Conservation (phyloP, 2,797 vertebrate species). For the Monodelphis domestica region DNA sequence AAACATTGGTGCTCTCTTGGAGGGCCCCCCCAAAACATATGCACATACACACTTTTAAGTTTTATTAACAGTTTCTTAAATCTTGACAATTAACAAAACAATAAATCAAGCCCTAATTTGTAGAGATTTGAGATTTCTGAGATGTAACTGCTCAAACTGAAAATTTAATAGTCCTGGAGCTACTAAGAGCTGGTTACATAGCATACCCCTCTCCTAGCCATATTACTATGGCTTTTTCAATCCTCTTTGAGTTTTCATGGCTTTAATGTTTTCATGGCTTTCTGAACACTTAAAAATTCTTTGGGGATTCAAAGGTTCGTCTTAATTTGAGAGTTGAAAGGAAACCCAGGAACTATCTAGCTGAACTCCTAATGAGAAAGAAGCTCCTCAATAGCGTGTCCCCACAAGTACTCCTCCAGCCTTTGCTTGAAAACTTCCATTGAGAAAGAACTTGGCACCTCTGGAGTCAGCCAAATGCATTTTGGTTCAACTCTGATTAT, state of each 20-base stretch:
- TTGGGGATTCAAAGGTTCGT: background rate
- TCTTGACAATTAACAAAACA: background rate
- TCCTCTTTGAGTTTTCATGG: background rate
- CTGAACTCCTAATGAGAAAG: too few species aligned
- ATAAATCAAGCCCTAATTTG: background rate
- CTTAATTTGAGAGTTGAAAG: background rate
- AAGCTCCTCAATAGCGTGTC: too few species aligned
- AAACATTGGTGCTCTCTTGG: background rate
- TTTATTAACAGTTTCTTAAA: background rate
- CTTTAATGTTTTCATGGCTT: background rate
- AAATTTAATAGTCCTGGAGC: background rate
- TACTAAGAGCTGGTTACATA: background rate
- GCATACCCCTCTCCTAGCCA: background rate
- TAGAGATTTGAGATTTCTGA: background rate
- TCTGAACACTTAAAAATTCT: background rate
- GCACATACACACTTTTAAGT: background rate
- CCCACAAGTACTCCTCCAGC: too few species aligned
- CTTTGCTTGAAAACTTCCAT: too few species aligned
- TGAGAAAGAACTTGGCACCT: background rate
- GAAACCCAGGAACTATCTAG: too few species aligned
- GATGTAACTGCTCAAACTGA: background rate
- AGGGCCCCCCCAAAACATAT: background rate
- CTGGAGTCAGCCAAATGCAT: background rate
- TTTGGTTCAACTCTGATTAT: background rate
- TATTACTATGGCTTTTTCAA: background rate